Base-by-base conservation (phyloP, 1,140 invertebrate species). In the Drosophila nigromelanica region DNA sequence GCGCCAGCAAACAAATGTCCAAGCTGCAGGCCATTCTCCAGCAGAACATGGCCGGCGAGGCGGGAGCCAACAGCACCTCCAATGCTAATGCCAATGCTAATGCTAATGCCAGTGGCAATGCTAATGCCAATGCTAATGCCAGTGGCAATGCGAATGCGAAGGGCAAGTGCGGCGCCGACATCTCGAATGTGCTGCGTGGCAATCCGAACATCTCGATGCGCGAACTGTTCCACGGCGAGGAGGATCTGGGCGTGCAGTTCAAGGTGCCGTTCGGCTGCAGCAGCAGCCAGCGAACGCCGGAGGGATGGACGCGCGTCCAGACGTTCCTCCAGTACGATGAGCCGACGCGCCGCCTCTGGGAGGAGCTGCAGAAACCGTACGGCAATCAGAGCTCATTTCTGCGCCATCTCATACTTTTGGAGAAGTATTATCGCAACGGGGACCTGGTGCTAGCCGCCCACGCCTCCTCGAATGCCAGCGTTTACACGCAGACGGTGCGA, bases 311-410 rank as follows among this genome's bases (percentile, higher is more conserved):
- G 66, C 96, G 96, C 54, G 96, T 96, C 69, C 94, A 94, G 42
- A 94, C 95, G 0, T 94, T 95, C 75, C 95, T 97, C 48, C 96
- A 97, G 80, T 97, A 97, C 61, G 96, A 97, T 76, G 92, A 94
- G n/a, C 95, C 96, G 37, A 97, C 96, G 3, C 96, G 96, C 62
- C 93, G 94, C 11, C 92, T 97, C 5, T 97, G 96, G 96, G 95
- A 96, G 60, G 95, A 96, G 68, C 80, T 97, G 27, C 96, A 97
- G 81, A 94, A 96, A 90, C 96, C 96, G 0, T 97, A 97, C 75
- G 96, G 96, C 3, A 97, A 96, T 85, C 95, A 96, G 80, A 96
- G 96, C 47, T 96, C 95, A 60, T 97, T 97, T 77, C 91, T 97
- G 1, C 93, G 96, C 5, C 96, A 97, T 92, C 90, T 97, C 5